These are phyloP conservation scores for Chrysolina haemoptera DNA, from an alignment of 2,888 invertebrate species.

Conservation along the genomic window DNA sequence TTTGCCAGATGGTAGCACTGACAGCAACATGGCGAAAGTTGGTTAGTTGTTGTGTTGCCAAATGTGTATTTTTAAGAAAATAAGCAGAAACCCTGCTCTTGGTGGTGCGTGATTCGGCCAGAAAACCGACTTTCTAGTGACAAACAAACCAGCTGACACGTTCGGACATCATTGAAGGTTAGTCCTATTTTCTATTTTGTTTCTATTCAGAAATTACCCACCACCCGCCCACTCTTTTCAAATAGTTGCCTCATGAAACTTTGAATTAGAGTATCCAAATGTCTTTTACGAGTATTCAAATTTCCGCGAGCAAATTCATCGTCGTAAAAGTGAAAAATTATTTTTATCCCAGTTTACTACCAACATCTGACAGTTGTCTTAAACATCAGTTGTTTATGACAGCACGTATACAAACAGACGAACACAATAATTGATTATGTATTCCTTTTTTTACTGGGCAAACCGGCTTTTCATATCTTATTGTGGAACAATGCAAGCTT, in stretches of 20 bases:
- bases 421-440: slow-evolving; percentile 28
- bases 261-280: slow-evolving; percentile 39
- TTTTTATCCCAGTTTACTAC: background rate
- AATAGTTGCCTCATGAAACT: slow-evolving; percentile 54
- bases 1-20: slow-evolving; percentile 44
- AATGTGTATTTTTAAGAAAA: slow-evolving; percentile 38
- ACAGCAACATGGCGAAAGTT: slow-evolving; percentile 56
- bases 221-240: slow-evolving; percentile 54
- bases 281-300: background rate
- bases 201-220: slow-evolving; percentile 35
- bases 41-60: slow-evolving; percentile 53
- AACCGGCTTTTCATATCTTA: slow-evolving; percentile 40
- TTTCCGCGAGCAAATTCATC: background rate
- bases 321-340: background rate
- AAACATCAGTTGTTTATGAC: slow-evolving; percentile 45
- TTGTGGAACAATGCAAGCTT: slow-evolving; percentile 6
- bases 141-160: background rate
- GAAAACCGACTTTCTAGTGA: background rate
- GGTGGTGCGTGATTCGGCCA: background rate
- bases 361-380: slow-evolving; percentile 26
- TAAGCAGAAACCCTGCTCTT: slow-evolving; percentile 21
- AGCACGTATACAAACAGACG: slow-evolving; percentile 36
- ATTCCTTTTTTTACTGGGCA: slow-evolving; percentile 34
- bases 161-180: slow-evolving; percentile 38
- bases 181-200: slow-evolving; percentile 38